These are phyloP conservation scores for Suillia variegata DNA, from an alignment of 2,888 invertebrate genomes.

Conservation along the genomic window DNA sequence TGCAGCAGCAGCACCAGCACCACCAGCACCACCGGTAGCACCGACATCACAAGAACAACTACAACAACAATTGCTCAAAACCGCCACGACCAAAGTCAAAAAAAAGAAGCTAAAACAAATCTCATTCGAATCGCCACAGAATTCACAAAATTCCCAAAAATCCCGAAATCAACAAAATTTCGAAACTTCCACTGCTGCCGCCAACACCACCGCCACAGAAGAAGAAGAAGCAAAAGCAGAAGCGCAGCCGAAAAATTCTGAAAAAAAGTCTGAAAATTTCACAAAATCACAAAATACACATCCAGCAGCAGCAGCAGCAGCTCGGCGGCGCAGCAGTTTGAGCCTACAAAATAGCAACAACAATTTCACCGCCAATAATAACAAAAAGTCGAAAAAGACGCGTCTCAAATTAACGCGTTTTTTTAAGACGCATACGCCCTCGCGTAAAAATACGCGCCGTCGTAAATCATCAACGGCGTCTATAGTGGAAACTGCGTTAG, in stretches of 20 bases:
- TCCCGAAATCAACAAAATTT: conserved; percentile 29
- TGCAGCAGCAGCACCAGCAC: conserved; percentile 26
- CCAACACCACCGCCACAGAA: conserved; percentile 25
- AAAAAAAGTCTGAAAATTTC: too few relatives aligned
- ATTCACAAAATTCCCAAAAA: conserved; percentile 24
- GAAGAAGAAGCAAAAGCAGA: too few relatives aligned
- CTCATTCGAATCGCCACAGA: conserved; percentile 34
- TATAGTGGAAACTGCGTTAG: conserved; percentile 42
- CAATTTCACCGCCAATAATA: too few relatives aligned
- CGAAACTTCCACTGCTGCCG: conserved; percentile 14
- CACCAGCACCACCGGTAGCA: conserved; percentile 15
- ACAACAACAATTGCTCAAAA: conserved; percentile 29
- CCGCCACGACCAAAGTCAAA: conserved; percentile 46
- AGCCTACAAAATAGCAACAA: too few relatives aligned
- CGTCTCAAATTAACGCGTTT: too few relatives aligned
- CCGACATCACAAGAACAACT: conserved; percentile 24
- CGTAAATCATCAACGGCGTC: conserved; percentile 50
- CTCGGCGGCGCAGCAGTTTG: too few relatives aligned
- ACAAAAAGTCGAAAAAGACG: too few relatives aligned
- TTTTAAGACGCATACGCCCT: too few relatives aligned
- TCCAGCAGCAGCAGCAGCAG: conserved; percentile 10
- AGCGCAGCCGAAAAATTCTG: too few relatives aligned
- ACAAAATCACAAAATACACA: not conserved
- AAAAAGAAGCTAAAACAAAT: conserved; percentile 55
- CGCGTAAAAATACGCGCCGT: conserved; percentile 15